Conservation (phyloP, 2,888 invertebrate genomes). For the Steinernema hermaphroditum region DNA sequence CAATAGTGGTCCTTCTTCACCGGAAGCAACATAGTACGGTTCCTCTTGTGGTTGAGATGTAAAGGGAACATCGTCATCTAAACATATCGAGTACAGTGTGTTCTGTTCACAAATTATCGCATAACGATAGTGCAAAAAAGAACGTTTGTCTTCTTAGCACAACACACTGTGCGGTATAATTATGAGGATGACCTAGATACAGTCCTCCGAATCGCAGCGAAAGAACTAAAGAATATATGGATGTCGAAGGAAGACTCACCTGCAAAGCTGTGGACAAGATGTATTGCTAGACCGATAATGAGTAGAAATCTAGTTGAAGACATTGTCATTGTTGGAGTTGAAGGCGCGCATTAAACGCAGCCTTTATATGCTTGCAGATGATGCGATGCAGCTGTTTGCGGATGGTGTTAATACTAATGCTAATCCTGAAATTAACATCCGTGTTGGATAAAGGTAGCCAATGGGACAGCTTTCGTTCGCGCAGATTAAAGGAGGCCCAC, state of each 20-base stretch:
- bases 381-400: no score
- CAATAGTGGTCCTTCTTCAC: constrained; percentile 49
- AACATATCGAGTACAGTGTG: no score
- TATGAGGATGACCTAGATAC: constrained; percentile 11
- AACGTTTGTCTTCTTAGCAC: no score
- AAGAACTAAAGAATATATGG: no score
- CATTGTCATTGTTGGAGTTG: neutral
- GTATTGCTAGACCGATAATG: neutral
- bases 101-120: no score
- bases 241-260: neutral
- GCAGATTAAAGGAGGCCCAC: no score
- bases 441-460: no score
- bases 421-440: no score
- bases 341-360: neutral
- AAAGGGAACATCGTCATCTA: constrained; percentile 69
- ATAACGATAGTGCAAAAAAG: no score
- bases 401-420: no score
- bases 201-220: no score
- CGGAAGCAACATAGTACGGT: constrained; percentile 58
- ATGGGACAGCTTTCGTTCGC: no score
- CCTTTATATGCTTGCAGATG: neutral
- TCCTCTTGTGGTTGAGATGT: constrained; percentile 46
- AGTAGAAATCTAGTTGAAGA: neutral
- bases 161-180: neutral
- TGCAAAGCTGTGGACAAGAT: neutral